phyloP scores from a whole-genome alignment of 2,113 vertebrate genomes.

The Neodon shergylaensis region DNA sequence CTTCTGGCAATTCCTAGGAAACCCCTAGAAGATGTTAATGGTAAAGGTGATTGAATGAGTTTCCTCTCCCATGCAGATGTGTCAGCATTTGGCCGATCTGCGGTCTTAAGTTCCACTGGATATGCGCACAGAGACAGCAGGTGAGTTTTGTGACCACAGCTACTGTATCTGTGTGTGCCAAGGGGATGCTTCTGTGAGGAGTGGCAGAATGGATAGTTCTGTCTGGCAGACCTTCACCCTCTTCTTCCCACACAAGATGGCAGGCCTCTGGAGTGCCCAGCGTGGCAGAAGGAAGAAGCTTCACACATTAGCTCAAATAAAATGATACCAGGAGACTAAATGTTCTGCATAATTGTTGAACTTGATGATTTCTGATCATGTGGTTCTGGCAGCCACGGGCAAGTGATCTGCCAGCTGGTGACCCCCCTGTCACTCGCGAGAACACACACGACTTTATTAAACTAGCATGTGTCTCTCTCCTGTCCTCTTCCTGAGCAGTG shows the following conservation, averaged over 20 bases:
- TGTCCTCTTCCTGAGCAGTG: slow-evolving; percentile 5
- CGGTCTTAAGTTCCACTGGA: neutral
- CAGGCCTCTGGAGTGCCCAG: rapidly evolving
- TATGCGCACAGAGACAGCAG: neutral
- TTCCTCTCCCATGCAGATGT: neutral
- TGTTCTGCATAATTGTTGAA: slow-evolving; percentile 46
- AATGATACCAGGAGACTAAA: slow-evolving; percentile 13
- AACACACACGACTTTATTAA: slow-evolving; percentile 26
- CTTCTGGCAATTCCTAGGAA: neutral
- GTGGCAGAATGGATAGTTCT: neutral
- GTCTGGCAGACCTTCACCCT: neutral
- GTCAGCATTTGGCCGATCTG: neutral
- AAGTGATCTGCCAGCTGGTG: slow-evolving; percentile 5
- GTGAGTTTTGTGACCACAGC: neutral
- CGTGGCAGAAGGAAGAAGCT: slow-evolving; percentile 28
- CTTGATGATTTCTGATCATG: slow-evolving; percentile 50
- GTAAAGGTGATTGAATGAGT: neutral
- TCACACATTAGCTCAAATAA: neutral
- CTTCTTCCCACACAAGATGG: neutral
- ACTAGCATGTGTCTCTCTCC: slow-evolving; percentile 48
- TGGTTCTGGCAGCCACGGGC: neutral
- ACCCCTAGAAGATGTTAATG: neutral
- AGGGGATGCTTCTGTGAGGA: neutral
- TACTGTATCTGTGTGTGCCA: too few relatives aligned
- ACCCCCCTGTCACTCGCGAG: slow-evolving; percentile 43